Evolutionary conservation across 2,113 vertebrate species (phyloP).

Genomic region (Rhizomys pruinosus): DNA sequence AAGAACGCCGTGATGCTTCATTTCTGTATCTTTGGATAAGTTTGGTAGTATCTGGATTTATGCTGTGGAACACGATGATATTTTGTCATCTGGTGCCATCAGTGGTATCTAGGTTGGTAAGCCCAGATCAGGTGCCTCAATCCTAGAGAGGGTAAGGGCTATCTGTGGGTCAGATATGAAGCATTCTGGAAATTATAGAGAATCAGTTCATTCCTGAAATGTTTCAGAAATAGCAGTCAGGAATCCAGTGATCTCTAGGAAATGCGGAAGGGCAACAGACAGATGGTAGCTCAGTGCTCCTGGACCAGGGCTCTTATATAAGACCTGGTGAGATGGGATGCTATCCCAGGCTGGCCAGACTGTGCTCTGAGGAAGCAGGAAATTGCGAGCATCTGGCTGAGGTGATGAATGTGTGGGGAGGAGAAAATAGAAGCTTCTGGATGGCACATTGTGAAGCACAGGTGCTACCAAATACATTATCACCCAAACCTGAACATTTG

Average conservation of each 20-base stretch:
- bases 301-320: slow-evolving; percentile 63
- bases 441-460: slow-evolving; percentile 74
- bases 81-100: background rate
- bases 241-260: slow-evolving; percentile 50
- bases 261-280: slow-evolving; percentile 44
- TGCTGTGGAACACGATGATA: background rate
- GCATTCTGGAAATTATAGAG: background rate
- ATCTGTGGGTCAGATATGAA: background rate
- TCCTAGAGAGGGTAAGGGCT: background rate
- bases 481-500: slow-evolving; percentile 71
- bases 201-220: slow-evolving; percentile 30
- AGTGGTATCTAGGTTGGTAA: background rate
- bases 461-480: slow-evolving; percentile 73
- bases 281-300: slow-evolving; percentile 62
- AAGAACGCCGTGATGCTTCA: background rate
- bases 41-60: background rate
- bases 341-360: slow-evolving; percentile 63
- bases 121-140: background rate
- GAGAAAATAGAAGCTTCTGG: slow-evolving; percentile 79
- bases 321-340: slow-evolving; percentile 60
- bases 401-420: slow-evolving; percentile 70
- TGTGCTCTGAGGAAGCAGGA: slow-evolving; percentile 73
- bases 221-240: slow-evolving; percentile 39
- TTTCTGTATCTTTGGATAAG: background rate
- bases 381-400: slow-evolving; percentile 73